These are phyloP conservation scores for Pomatostomus ruficeps DNA, from an alignment of 2,113 vertebrate genomes.

Conservation along the genomic window DNA sequence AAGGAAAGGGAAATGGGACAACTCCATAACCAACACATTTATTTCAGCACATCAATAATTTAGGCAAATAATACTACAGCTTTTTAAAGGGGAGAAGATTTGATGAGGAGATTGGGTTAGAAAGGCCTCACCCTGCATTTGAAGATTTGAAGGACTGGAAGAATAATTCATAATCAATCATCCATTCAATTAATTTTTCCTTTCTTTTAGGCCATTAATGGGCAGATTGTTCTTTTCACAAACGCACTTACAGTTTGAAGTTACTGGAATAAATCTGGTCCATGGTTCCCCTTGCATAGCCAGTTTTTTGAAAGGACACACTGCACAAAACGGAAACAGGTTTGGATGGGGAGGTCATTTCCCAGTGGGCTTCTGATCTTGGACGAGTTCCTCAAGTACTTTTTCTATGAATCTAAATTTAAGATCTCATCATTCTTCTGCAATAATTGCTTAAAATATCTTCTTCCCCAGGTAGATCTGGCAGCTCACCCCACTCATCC, in stretches of 20 bases:
- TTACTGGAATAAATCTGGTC: conserved; percentile 33
- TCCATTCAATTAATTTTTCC: conserved; percentile 33
- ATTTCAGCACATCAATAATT: conserved; percentile 73
- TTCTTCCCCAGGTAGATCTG: background rate
- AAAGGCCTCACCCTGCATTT: background rate
- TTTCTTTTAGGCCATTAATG: conserved; percentile 20
- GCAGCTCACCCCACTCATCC: background rate
- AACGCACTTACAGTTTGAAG: conserved; percentile 22
- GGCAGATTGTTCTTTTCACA: background rate
- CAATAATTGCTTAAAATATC: background rate
- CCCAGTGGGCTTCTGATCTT: background rate
- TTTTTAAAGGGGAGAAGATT: conserved; percentile 28
- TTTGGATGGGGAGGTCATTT: background rate
- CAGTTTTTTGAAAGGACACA: background rate
- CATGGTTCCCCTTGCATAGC: background rate
- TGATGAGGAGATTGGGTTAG: background rate
- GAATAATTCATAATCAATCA: conserved; percentile 30
- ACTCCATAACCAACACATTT: conserved; percentile 42
- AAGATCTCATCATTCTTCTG: background rate
- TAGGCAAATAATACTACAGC: conserved; percentile 63
- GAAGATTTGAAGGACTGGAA: background rate
- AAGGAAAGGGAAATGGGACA: conserved; percentile 36
- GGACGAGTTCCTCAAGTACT: background rate
- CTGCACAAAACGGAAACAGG: background rate
- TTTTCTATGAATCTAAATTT: background rate